phyloP scores from a whole-genome alignment of 2,113 vertebrate species.

The Leptobrachium ailaonicum region DNA sequence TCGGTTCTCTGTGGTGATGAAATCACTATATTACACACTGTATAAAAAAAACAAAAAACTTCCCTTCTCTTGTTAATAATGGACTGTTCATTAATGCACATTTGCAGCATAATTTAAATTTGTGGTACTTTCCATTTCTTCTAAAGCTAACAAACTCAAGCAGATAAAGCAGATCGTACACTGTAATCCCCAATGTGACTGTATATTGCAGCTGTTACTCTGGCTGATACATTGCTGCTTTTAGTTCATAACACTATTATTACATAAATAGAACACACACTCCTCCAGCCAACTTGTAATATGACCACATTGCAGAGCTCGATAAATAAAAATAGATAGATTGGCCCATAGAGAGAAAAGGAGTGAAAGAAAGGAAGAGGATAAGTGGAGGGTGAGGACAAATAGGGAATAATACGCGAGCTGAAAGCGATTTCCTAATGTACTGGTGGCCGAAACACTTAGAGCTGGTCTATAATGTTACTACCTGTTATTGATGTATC shows the following conservation, averaged over 20 bases:
- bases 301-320: neutral
- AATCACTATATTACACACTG: too few species aligned
- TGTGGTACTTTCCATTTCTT: neutral
- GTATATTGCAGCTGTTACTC: neutral
- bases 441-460: slow-evolving; percentile 71
- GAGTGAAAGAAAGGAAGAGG: slow-evolving; percentile 34
- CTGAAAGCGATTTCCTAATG: slow-evolving; percentile 69
- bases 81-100: too few species aligned
- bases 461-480: slow-evolving; percentile 70
- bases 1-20: too few species aligned
- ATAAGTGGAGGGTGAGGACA: slow-evolving; percentile 40
- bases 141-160: neutral
- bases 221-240: neutral
- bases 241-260: slow-evolving; percentile 15
- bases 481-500: slow-evolving; percentile 75
- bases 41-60: too few species aligned
- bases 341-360: slow-evolving; percentile 17
- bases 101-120: too few species aligned
- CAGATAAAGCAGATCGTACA: neutral
- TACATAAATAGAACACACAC: slow-evolving; percentile 8
- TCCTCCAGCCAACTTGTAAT: neutral
- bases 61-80: too few species aligned
- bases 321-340: slow-evolving; percentile 48
- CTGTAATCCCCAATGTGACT: neutral
- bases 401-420: slow-evolving; percentile 55